Evolutionary conservation across 2,888 invertebrate genomes (phyloP), one percentile per base, ranked within the genome.

Genomic region (Psococerastis gibbosa): DNA sequence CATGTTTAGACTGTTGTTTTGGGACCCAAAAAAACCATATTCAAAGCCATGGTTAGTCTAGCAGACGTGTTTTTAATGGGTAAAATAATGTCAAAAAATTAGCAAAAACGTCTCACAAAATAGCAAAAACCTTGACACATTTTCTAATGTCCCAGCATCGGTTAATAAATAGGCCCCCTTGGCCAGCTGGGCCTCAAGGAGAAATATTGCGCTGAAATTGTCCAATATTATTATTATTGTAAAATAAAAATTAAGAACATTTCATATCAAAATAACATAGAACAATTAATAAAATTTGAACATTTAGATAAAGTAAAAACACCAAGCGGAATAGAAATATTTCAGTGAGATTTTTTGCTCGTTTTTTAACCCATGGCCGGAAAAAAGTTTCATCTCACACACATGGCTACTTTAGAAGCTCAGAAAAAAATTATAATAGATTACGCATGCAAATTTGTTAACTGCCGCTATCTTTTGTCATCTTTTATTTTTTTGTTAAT

Each of bases 11-110:
- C 38, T 38, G 38, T 38, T 38, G 38, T 38, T 18, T 38, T 17
- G 38, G 22, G 38, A 16, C 38, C 46, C 50, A n/a, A n/a, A n/a
- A n/a, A n/a, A n/a, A n/a, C n/a, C 47, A 50, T 57, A 59, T 58
- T 56, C 59, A 59, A 58, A 59, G 57, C 58, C 58, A 43, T 32
- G 32, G 32, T 22, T 22, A 42, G 15, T 42, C 31, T 42, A 22
- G 8, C 38, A 43, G n/a, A 9, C 6, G 6, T 11, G 6, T 11
- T 11, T 27, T 27, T 27, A 9, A 9, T 27, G 11, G 8, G 27
- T 27, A 27, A 11, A 11, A 11, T 6, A 9, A 9, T 11, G 35
- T 35, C 35, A 43, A 43, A 43, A 45, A 48, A 45, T 42, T 42
- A 43, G 34, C 44, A 43, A 35, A 45, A 45, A 44, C 22, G 38